A percentile compares a stretch with the other conserved stretches of the same genome.
These are phyloP conservation scores for Belonocnema kinseyi DNA, from an alignment of 1,140 invertebrate genomes.

Conservation along the genomic window DNA sequence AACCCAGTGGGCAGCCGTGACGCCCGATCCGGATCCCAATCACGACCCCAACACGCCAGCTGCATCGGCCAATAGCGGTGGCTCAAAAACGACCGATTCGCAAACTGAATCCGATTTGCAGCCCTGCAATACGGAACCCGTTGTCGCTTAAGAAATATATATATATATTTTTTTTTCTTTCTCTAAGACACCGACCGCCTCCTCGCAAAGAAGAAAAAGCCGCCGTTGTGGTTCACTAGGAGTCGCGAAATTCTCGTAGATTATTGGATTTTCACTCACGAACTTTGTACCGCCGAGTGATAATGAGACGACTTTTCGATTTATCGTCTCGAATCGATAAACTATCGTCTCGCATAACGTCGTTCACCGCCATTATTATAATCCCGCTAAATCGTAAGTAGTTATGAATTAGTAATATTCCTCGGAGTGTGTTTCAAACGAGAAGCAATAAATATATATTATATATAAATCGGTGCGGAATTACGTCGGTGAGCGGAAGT, in stretches of 20 bases:
- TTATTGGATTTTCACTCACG: constrained; percentile 21
- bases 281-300: constrained; percentile 17
- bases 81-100: constrained; percentile 55
- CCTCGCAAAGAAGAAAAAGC: neutral
- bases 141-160: constrained; percentile 72
- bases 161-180: neutral
- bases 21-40: constrained; percentile 63
- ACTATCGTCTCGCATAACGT: neutral
- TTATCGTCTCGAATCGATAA: neutral
- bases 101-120: constrained; percentile 70
- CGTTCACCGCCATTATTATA: constrained; percentile 24
- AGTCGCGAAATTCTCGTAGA: constrained; percentile 13
- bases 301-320: too few species aligned
- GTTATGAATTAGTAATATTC: constrained; percentile 24
- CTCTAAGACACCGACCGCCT: neutral
- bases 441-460: constrained; percentile 14
- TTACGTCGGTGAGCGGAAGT: constrained; percentile 18
- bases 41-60: constrained; percentile 61
- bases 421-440: constrained; percentile 1
- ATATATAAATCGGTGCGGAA: neutral
- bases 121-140: constrained; percentile 72
- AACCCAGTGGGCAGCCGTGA: constrained; percentile 73
- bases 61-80: constrained; percentile 53
- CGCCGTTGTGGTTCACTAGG: neutral
- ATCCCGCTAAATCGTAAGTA: constrained; percentile 29